Percentiles rank a stretch among this genome's conserved stretches.
Conservation (phyloP, 1,140 invertebrate genomes). For the Limonius californicus region DNA sequence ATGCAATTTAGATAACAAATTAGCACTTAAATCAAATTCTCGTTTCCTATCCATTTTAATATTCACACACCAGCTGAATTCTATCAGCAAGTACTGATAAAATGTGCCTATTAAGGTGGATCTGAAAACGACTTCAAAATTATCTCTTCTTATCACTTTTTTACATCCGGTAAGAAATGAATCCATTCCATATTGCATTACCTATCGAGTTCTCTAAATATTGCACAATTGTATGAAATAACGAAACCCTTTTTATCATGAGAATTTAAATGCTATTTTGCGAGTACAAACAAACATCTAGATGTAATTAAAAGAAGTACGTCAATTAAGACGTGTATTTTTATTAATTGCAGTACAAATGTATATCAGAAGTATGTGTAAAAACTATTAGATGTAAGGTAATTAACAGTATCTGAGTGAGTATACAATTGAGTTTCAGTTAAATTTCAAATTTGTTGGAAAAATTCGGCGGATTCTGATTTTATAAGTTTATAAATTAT, state of each 20-base stretch:
- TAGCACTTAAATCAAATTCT: constrained; percentile 17
- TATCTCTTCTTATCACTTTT: too few species aligned
- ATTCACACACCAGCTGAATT: background rate
- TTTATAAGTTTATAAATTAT: too few species aligned
- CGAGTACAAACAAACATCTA: constrained; percentile 27
- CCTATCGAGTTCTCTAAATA: too few species aligned
- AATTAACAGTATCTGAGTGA: constrained; percentile 22
- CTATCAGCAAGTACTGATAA: constrained; percentile 23
- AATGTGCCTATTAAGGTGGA: background rate
- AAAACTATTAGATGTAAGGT: constrained; percentile 27
- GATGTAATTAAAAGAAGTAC: constrained; percentile 31
- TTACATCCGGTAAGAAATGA: too few species aligned
- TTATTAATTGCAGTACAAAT: constrained; percentile 47
- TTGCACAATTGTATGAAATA: too few species aligned
- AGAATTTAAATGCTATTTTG: constrained; percentile 35
- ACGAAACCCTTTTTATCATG: background rate
- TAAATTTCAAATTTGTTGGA: too few species aligned
- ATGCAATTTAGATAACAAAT: constrained; percentile 19
- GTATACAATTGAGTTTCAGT: constrained; percentile 24
- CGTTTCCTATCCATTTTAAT: background rate
- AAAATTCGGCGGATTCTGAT: too few species aligned
- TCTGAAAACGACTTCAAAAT: too few species aligned
- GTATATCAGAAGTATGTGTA: constrained; percentile 40
- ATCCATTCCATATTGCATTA: too few species aligned
- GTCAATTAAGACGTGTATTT: constrained; percentile 45